Base-by-base conservation (phyloP, 2,113 vertebrate genomes). In the Recurvirostra avosetta region DNA sequence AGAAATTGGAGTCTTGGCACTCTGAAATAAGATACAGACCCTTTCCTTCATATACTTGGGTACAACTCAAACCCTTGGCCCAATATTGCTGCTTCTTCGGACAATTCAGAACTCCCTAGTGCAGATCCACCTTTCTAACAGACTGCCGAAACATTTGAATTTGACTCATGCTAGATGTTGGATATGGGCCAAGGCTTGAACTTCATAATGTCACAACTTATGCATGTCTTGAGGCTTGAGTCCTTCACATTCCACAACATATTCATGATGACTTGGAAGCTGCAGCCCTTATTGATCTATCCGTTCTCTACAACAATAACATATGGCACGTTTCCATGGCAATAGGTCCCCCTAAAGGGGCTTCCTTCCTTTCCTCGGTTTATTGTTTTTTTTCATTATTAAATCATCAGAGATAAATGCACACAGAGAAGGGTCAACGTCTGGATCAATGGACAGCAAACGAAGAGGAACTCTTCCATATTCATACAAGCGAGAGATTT, bases 401-500 rank as follows among this genome's bases (percentile, higher is more conserved):
- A 78, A 93, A 96, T 95, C 87, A 91, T 96, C 75, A 62, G 81
- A 92, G 81, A 90, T 71, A 94, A 95, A 95, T 61, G 67, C 75
- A 65, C 49, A 40, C 53, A 52, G 78, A 78, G 78, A 92, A 90
- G 88, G 86, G 94, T 90, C 89, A 92, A 83, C 5, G 10, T 50
- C 72, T 74, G 74, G 91, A 94, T 97, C 94, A 95, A 95, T 95
- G 88, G 91, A 41, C 78, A 70, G 67, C 85, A 96, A 94, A 94
- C 77, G 95, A 90, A 94, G 67, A 89, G 84, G 92, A 95, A 85
- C 94, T 85, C 86, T 71, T 96, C 84, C 94, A 96, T 97, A 97
- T 97, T 96, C 94, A 95, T 94, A 73, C 52, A 68, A 79, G 71
- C 1, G 4, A 72, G 90, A 90, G 95, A 96, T 88, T 95, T 90